Evolutionary conservation across 2,113 vertebrate genomes (phyloP), one percentile per base, ranked within the genome.

Genomic region (Arothron firmamentum): DNA sequence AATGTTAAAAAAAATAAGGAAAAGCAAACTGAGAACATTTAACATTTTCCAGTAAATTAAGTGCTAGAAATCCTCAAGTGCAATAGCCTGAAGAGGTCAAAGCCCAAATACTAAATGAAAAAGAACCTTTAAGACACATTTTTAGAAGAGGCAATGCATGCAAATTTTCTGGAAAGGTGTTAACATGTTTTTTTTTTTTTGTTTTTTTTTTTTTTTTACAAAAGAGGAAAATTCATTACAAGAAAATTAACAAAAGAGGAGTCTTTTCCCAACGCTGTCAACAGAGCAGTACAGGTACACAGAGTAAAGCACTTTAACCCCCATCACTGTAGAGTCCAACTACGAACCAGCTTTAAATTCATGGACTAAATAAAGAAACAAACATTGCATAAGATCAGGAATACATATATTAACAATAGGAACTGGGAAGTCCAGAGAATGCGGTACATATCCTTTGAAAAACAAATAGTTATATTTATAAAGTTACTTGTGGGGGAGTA

Each of bases 351-450:
- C 93, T 93, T 95, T 96, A 95, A 97, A 94, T 94, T 97, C 94
- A 96, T 94, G 95, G 96, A 97, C 93, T 97, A 95, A 89, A 93
- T 94, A 93, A 94, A 93, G 93, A 95, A 96, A 95, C 94, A 98
- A 96, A 93, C 94, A 97, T 96, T 97, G 94, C 94, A 45, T 95
- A 95, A 78, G 92, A 97, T 95, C 95, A 96, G 88, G 55, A 88
- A 92, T 94, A 89, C 94, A 96, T 93, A 93, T 93, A 93, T 94
- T 93, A 86, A 80, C 76, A 82, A 75, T 93, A 92, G 91, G 93
- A 85, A 91, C 94, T 97, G 93, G 94, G 95, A 96, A 95, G 91
- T 97, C 95, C 96, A 96, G 93, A 97, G 96, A 96, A 96, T 92
- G 95, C 94, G 93, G 95, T 94, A 93, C 93, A 90, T 96, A 93